Percentiles rank a stretch among this genome's conserved stretches.
Conservation (phyloP, 2,113 vertebrate genomes). For the Psephotus haematonotus region DNA sequence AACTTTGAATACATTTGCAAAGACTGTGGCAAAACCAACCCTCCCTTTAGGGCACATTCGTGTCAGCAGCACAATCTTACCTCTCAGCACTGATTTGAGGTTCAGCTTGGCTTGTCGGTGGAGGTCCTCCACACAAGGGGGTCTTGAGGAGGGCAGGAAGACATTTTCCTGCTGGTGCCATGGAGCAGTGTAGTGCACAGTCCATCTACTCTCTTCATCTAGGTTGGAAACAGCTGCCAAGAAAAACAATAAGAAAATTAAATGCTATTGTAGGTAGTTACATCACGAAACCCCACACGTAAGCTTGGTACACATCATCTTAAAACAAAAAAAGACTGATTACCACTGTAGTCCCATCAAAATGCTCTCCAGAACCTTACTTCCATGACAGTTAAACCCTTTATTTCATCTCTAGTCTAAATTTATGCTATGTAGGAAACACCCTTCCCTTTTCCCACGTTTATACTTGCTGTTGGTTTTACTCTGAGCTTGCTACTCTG, state of each 20-base stretch:
- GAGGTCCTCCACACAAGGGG: constrained; percentile 92
- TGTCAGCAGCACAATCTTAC: constrained; percentile 66
- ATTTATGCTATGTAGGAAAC: background rate
- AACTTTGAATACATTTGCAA: background rate
- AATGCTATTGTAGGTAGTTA: background rate
- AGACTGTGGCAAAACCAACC: background rate
- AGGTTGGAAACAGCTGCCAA: constrained; percentile 92
- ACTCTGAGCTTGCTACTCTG: background rate
- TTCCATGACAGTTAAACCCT: background rate
- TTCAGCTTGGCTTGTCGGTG: constrained; percentile 97
- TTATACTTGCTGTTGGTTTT: background rate
- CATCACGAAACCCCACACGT: accelerated
- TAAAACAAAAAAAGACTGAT: background rate
- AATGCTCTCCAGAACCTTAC: background rate
- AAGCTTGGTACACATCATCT: accelerated
- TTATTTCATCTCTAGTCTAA: background rate
- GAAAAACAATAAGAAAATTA: background rate
- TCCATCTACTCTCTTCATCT: constrained; percentile 97
- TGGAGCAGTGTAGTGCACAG: constrained; percentile 92
- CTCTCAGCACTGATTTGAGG: constrained; percentile 94
- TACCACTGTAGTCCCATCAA: background rate
- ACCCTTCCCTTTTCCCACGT: background rate
- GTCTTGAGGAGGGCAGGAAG: constrained; percentile 88
- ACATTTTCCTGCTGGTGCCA: constrained; percentile 99
- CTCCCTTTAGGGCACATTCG: background rate